Evolutionary conservation across 2,888 invertebrate species (phyloP), one percentile per base, ranked within the genome.

Genomic region (Lysandra coridon): DNA sequence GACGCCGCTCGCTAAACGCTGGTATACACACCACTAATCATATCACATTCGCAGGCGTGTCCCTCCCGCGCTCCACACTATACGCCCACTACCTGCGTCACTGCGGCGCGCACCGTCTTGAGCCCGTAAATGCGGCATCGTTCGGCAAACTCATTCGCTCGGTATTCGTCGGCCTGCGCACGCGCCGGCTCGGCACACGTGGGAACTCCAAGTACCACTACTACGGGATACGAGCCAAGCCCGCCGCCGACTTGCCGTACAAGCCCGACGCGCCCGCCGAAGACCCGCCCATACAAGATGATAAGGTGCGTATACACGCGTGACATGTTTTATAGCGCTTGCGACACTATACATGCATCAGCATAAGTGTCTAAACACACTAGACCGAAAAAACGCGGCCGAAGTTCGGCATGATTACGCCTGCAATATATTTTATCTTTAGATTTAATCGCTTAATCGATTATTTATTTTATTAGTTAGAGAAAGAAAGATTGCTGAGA

Each of bases 201-300:
- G 99, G 99, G 60, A 99, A 99, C 94, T 99, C 99, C 49, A 99
- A 99, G 91, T 99, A 99, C 91, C 99, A 99, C 95, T 99, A 99
- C 93, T 99, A 99, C 95, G 99, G 99, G n/a, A 99, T 99, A 84
- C 96, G 99, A 60, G 98, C 99, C 80, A 99, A 99, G 91, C 98
- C 82, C 69, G 30, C 75, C 85, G 4, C 83, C 80, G 75, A 84
- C 83, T 33, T 80, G 78, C 83, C 83, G 44, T 81, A 73, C 74
- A 82, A 82, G 75, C 78, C 78, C 44, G 81, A 83, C 23, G 23
- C 30, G n/a, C 69, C 69, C 69, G 5, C 33, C 4, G 69, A 69
- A 1, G 69, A 69, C 69, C 33, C 33, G 33, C 69, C 14, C 14
- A 23, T 10, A 4, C 33, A 33, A 10, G 69, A 69, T 33, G 69